Evolutionary conservation across 2,113 vertebrate genomes (phyloP), one percentile per base, ranked within the genome.

Genomic region (Motacilla alba): DNA sequence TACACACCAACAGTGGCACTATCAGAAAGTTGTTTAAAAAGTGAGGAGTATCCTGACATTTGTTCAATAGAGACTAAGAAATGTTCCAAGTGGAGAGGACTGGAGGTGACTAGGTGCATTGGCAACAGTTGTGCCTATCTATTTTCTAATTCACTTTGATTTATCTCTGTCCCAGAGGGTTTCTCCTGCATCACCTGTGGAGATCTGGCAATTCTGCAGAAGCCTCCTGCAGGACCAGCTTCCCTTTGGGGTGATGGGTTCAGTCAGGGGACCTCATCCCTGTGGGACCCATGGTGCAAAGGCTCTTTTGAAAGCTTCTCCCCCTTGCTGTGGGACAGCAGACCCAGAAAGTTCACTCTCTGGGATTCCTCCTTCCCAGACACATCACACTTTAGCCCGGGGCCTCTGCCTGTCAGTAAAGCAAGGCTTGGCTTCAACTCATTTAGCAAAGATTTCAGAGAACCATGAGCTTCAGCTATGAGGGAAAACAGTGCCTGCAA

Each of bases 381-480:
- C 9, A 69, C 0, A 0, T 58, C 41, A 68, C 63, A 49, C 58
- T 79, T 89, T 19, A 69, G 31, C 58, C 26, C 0, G 0, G 31
- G 27, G 23, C 26, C 56, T 69, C 73, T 80, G 70, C 23, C 58
- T 83, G 70, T 39, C 70, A 46, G 58, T 24, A 80, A 72, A 84
- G 49, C 49, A 39, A 89, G 30, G 77, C 56, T 86, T 0, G 0
- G 66, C 69, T 89, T 96, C 80, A 72, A 55, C 15, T 74, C 16
- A 26, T 74, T 81, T n/a, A 82, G 46, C 62, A 47, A 44, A 87
- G 74, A 69, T 64, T 85, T 83, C 58, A 91, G 74, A 85, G 53
- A 83, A 46, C 53, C 4, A 0, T 10, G 77, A 82, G 46, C 56
- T 87, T 89, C n/a, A 77, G 2, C 44, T 2, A 1, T 49, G 73